phyloP scores from a whole-genome alignment of 2,888 invertebrate species.

The Phragmatobia fuliginosa region DNA sequence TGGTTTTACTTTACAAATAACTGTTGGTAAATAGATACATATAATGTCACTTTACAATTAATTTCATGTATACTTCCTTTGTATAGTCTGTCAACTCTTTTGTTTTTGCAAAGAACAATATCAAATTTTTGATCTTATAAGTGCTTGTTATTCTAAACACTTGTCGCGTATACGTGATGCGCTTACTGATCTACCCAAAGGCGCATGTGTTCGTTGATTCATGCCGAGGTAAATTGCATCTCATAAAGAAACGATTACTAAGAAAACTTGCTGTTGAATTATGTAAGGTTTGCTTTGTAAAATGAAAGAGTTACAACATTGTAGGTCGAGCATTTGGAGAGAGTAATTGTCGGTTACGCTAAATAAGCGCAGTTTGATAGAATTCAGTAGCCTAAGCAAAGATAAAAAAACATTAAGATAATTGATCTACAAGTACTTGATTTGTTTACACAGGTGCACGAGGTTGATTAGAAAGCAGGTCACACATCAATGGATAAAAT shows the following conservation, averaged over 20 bases:
- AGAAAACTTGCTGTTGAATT: constrained; percentile 23
- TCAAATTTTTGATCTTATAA: constrained; percentile 32
- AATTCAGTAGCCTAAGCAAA: constrained; percentile 29
- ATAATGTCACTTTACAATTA: not conserved
- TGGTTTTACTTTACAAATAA: constrained; percentile 8
- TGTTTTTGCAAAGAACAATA: constrained; percentile 35
- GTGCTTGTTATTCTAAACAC: constrained; percentile 35
- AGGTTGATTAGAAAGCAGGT: constrained; percentile 43
- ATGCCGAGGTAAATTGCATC: constrained; percentile 33
- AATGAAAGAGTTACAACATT: constrained; percentile 29
- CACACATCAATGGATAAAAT: constrained; percentile 37
- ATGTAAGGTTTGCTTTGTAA: constrained; percentile 30
- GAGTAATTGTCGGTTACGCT: constrained; percentile 18
- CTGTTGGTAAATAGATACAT: not conserved
- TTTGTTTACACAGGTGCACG: constrained; percentile 39
- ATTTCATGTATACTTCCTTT: constrained; percentile 20
- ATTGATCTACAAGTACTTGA: constrained; percentile 22
- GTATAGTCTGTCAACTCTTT: constrained; percentile 19
- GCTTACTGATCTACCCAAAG: constrained; percentile 35
- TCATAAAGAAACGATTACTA: constrained; percentile 35
- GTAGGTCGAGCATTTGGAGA: constrained; percentile 24
- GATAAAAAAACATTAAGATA: constrained; percentile 27
- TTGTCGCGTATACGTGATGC: constrained; percentile 26
- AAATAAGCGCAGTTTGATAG: constrained; percentile 12
- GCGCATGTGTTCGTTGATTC: constrained; percentile 42